Conservation (phyloP, 2,797 vertebrate species). For the Centropyge bicolor region DNA sequence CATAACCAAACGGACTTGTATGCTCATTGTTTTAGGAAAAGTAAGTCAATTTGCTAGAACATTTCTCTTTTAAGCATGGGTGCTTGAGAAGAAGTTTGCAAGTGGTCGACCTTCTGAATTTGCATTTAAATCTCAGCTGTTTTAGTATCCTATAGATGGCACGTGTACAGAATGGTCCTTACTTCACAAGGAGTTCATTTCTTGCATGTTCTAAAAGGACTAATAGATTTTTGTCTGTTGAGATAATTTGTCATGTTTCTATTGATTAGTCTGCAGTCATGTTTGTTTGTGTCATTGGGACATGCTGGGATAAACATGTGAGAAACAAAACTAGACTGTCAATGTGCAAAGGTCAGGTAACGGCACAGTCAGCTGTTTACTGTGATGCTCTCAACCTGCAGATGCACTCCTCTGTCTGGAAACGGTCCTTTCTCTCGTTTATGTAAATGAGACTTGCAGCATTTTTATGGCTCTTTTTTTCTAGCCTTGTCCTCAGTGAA, state of each 20-base stretch:
- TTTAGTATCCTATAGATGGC: background rate
- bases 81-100: background rate
- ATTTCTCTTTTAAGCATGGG: background rate
- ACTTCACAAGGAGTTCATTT: background rate
- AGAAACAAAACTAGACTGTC: conserved; percentile 15
- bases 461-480: conserved; percentile 16
- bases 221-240: background rate
- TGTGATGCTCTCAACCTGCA: conserved; percentile 3
- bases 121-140: background rate
- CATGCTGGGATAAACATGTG: conserved; percentile 6
- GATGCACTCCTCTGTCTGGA: conserved; percentile 8
- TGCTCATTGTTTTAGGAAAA: background rate
- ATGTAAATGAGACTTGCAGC: background rate
- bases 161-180: background rate
- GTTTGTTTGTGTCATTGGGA: conserved; percentile 15
- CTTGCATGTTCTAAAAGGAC: background rate
- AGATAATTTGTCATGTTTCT: background rate
- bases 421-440: background rate
- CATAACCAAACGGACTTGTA: background rate
- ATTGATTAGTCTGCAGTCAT: background rate
- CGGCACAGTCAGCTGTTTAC: conserved; percentile 4
- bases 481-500: background rate
- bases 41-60: background rate
- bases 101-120: background rate
- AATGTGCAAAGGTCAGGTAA: conserved; percentile 59